These are phyloP conservation scores for Colostygia pectinataria DNA, from an alignment of 2,888 invertebrate genomes.

Conservation along the genomic window DNA sequence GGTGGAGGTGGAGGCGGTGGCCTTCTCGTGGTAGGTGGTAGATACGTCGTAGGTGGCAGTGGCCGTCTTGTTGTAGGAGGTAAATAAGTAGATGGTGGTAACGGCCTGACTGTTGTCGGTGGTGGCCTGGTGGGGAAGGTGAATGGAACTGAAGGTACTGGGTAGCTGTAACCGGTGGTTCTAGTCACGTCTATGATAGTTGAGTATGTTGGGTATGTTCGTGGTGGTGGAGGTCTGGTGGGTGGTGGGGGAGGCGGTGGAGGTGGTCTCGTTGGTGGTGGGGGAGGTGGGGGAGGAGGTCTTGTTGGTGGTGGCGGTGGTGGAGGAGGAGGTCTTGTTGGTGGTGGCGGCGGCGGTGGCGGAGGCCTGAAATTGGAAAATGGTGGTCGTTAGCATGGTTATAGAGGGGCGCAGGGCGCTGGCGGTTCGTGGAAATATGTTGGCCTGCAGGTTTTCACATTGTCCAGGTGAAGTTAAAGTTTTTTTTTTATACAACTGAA, in stretches of 20 bases:
- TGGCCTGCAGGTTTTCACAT: too few species aligned
- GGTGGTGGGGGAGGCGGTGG: conserved; percentile 31
- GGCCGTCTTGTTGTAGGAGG: conserved; percentile 28
- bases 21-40: background rate
- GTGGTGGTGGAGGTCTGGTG: conserved; percentile 27
- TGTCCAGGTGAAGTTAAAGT: too few species aligned
- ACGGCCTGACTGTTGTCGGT: conserved; percentile 30
- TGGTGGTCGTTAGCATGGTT: background rate
- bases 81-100: conserved; percentile 18
- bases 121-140: conserved; percentile 37
- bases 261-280: conserved; percentile 36
- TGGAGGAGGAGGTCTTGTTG: conserved; percentile 31
- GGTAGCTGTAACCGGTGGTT: conserved; percentile 57
- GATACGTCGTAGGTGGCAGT: conserved; percentile 25
- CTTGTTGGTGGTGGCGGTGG: conserved; percentile 31
- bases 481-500: too few species aligned
- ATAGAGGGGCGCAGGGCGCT: too few species aligned
- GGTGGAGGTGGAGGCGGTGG: conserved; percentile 37
- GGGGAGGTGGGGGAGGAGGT: conserved; percentile 31
- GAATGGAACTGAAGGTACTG: conserved; percentile 43
- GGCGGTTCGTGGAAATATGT: too few species aligned
- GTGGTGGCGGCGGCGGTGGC: conserved; percentile 35
- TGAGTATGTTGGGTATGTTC: conserved; percentile 28
- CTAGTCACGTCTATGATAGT: conserved; percentile 32
- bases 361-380: conserved; percentile 30